Conservation (phyloP, 2,113 vertebrate genomes). For the Conger conger region DNA sequence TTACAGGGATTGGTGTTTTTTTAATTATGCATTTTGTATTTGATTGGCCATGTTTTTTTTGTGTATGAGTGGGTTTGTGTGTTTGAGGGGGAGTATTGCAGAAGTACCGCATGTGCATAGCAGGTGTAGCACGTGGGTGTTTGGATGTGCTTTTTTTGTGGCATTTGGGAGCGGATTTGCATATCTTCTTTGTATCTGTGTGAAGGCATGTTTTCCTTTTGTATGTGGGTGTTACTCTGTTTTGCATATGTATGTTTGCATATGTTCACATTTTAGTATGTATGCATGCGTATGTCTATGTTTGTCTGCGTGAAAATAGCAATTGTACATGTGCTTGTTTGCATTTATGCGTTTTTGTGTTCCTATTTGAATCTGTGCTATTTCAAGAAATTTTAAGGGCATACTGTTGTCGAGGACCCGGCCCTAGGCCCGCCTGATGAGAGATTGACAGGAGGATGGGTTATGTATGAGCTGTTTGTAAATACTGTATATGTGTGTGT, state of each 20-base stretch:
- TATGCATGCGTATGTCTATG: neutral
- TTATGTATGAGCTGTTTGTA: too few relatives aligned
- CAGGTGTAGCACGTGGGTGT: too few relatives aligned
- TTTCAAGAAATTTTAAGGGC: too few relatives aligned
- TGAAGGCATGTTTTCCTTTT: neutral
- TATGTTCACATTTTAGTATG: neutral
- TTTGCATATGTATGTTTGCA: neutral
- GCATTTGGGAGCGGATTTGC: neutral
- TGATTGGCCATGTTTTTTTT: neutral
- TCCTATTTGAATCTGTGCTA: too few relatives aligned
- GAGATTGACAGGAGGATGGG: too few relatives aligned
- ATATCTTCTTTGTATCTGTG: neutral
- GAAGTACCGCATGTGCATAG: too few relatives aligned
- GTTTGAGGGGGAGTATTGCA: too few relatives aligned
- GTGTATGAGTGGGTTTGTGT: neutral
- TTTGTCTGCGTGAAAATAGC: neutral
- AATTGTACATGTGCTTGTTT: neutral
- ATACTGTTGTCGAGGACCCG: too few relatives aligned
- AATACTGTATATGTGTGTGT: too few relatives aligned
- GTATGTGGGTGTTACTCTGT: neutral
- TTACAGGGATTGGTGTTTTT: neutral
- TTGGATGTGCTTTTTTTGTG: neutral
- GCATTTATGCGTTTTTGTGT: neutral
- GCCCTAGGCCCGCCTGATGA: too few relatives aligned
- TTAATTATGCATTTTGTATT: neutral